Evolutionary conservation across 2,113 vertebrate genomes (phyloP).

Genomic region (Gasterosteus nipponicus): DNA sequence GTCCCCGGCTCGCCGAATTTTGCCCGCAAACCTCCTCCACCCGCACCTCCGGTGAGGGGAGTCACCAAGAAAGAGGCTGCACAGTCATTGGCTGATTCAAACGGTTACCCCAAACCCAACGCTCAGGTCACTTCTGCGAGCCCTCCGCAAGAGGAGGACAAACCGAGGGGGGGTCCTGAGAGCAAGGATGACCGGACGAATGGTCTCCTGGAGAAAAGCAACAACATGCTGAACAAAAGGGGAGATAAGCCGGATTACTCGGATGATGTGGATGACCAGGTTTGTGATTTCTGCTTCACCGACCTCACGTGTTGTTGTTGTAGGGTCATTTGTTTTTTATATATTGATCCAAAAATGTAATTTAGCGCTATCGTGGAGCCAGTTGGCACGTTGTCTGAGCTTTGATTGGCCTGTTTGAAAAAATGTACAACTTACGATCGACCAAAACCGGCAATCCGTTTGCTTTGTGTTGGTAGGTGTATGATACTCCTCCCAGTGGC

Average conservation of each 20-base stretch:
- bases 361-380: not conserved
- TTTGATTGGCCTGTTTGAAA: not conserved
- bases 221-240: constrained; percentile 53
- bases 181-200: constrained; percentile 45
- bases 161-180: constrained; percentile 25
- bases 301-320: not conserved
- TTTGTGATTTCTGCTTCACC: constrained; percentile 19
- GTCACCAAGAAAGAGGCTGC: constrained; percentile 79
- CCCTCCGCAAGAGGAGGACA: constrained; percentile 40
- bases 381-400: not conserved
- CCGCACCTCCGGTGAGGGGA: constrained; percentile 81
- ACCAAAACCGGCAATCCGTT: not conserved
- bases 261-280: constrained; percentile 71
- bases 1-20: constrained; percentile 78
- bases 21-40: constrained; percentile 80
- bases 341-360: not conserved
- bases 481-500: constrained; percentile 82
- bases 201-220: constrained; percentile 51
- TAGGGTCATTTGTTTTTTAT: not conserved
- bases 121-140: constrained; percentile 25
- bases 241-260: constrained; percentile 54
- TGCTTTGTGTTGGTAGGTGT: constrained; percentile 69
- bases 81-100: not conserved
- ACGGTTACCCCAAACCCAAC: constrained; percentile 27
- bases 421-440: not conserved